phyloP scores from a whole-genome alignment of 2,888 invertebrate genomes.

The Noctua janthina region DNA sequence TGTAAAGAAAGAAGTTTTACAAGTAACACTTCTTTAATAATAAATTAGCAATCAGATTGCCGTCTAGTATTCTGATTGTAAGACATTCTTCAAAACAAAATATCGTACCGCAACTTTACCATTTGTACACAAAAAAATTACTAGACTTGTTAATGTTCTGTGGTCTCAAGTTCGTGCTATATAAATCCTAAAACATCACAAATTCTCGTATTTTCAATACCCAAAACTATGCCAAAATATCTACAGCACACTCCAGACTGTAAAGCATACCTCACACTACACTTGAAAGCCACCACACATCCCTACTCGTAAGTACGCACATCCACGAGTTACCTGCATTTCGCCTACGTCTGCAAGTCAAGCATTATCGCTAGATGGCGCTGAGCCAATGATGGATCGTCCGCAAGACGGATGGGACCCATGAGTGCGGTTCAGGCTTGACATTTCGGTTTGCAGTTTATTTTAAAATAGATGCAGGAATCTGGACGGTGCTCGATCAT shows the following conservation, averaged over 20 bases:
- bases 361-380: slow-evolving; percentile 52
- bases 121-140: background rate
- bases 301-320: background rate
- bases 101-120: background rate
- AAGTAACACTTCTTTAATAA: background rate
- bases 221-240: background rate
- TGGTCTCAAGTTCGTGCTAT: background rate
- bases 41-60: background rate
- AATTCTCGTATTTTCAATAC: background rate
- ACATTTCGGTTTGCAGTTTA: slow-evolving; percentile 45
- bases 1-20: background rate
- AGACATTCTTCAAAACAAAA: background rate
- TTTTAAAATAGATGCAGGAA: slow-evolving; percentile 60
- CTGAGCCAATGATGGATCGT: slow-evolving; percentile 65
- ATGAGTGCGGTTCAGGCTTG: slow-evolving; percentile 41
- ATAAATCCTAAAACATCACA: background rate
- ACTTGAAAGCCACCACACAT: slow-evolving; percentile 16
- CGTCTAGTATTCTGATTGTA: background rate
- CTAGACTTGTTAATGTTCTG: background rate
- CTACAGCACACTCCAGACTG: no score
- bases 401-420: slow-evolving; percentile 65
- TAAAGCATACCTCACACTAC: background rate
- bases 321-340: slow-evolving; percentile 30
- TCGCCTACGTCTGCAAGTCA: slow-evolving; percentile 38
- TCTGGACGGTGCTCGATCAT: slow-evolving; percentile 49